Evolutionary conservation across 2,888 invertebrate species (phyloP).

Genomic region (Diadromus collaris): DNA sequence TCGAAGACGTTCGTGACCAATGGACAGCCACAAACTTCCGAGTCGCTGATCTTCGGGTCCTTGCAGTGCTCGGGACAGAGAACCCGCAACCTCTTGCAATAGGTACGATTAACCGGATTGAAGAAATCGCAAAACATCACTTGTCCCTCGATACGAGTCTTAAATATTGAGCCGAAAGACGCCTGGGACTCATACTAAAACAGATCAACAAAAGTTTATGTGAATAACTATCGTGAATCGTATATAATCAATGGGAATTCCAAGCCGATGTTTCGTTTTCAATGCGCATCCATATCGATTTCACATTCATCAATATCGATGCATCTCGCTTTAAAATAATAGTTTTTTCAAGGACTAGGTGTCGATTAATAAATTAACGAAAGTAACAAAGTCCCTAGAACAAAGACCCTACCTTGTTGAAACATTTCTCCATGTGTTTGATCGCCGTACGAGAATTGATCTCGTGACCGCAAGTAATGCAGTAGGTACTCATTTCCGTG

Average conservation of each 20-base stretch:
- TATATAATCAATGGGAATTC: background rate
- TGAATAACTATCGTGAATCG: background rate
- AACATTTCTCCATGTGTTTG: slow-evolving; percentile 99
- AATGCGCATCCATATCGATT: too few species aligned
- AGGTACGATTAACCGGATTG: slow-evolving; percentile 93
- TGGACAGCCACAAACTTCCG: slow-evolving; percentile 95
- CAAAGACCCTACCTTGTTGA: slow-evolving; percentile 88
- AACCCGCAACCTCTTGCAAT: slow-evolving; percentile 97
- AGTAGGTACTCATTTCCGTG: slow-evolving; percentile 92
- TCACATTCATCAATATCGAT: too few species aligned
- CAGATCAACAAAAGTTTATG: slow-evolving; percentile 47
- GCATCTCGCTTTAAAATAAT: too few species aligned
- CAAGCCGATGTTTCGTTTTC: too few species aligned
- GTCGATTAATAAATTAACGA: background rate
- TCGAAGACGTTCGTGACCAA: too few species aligned
- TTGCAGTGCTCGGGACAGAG: slow-evolving; percentile 99
- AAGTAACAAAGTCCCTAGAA: background rate
- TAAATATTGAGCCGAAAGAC: slow-evolving; percentile 96
- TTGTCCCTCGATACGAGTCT: slow-evolving; percentile 96
- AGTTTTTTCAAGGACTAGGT: too few species aligned
- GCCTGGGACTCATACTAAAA: slow-evolving; percentile 95
- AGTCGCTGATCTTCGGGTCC: slow-evolving; percentile 92
- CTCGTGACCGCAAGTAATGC: slow-evolving; percentile 98
- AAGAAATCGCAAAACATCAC: slow-evolving; percentile 99
- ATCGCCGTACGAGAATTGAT: slow-evolving; percentile 95